Percentiles rank a stretch among this genome's conserved stretches.
Conservation (phyloP, 1,140 invertebrate genomes). For the Pogonognathellus flavescens region DNA sequence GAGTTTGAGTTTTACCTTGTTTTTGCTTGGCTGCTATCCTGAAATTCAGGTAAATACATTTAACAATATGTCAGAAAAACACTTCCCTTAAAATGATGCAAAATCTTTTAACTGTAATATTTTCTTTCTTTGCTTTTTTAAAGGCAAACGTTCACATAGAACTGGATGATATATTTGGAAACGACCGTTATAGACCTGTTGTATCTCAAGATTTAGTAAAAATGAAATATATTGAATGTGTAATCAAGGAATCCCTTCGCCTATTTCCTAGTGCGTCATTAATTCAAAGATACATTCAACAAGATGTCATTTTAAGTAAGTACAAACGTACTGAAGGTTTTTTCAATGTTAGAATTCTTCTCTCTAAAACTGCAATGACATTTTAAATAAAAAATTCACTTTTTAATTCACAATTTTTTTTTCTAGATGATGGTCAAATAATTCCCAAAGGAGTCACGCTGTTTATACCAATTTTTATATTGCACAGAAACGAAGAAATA, state of each 20-base stretch:
- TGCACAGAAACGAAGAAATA: slow-evolving; percentile 72
- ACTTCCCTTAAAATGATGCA: no score
- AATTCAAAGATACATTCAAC: slow-evolving; percentile 71
- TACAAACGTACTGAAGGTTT: no score
- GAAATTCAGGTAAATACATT: slow-evolving; percentile 75
- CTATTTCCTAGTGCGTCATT: slow-evolving; percentile 78
- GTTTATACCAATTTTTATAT: slow-evolving; percentile 66
- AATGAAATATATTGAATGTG: slow-evolving; percentile 77
- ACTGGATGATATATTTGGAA: slow-evolving; percentile 68
- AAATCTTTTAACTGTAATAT: not conserved
- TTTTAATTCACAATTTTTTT: no score
- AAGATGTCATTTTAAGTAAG: slow-evolving; percentile 70
- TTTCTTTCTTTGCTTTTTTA: not conserved
- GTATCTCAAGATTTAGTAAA: slow-evolving; percentile 72
- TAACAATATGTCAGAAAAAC: no score
- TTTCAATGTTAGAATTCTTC: not conserved
- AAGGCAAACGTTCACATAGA: slow-evolving; percentile 68
- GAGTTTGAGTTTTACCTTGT: slow-evolving; percentile 86
- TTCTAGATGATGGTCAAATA: slow-evolving; percentile 29
- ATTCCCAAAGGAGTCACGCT: slow-evolving; percentile 24
- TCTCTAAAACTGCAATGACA: no score
- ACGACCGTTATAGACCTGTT: slow-evolving; percentile 65
- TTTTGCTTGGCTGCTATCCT: slow-evolving; percentile 83
- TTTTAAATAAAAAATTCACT: no score
- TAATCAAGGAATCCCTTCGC: slow-evolving; percentile 76